Base-by-base conservation (phyloP, 2,888 invertebrate species). In the Suillia variegata region DNA sequence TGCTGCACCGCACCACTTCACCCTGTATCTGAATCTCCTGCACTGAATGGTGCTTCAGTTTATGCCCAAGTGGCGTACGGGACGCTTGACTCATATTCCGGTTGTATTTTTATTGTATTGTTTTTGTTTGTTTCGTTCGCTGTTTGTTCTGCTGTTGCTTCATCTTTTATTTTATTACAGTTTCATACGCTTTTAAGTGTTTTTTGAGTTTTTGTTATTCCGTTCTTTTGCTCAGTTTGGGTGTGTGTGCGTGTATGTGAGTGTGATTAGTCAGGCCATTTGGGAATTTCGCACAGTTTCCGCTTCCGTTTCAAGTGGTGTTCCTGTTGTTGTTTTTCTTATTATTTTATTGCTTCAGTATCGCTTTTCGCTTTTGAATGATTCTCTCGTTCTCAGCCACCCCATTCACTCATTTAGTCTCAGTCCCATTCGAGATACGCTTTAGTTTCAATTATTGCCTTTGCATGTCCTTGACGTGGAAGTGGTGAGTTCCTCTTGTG, bases 231-330 rank as follows among this genome's bases (percentile, higher is more conserved):
- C 24, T 45, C 21, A 1, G 8, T 15, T 52, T 24, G 20, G 26
- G n/a, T 47, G 17, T 34, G 20, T n/a, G 5, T 24, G n/a, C 26
- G 38, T 15, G 24, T 53, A 48, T 54, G 5, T 47, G n/a, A n/a
- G 18, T 58, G 59, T 61, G 61, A 64, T 63, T 59, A 62, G 60
- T 62, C 62, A 64, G 59, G 59, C 59, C 62, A 60, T 62, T 66
- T 67, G 64, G 54, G 63, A 63, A 67, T 67, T 66, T 69, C 63
- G 65, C 64, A 64, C 67, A 69, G 71, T 73, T 76, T 76, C 75
- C 76, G 74, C 62, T 76, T 76, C 75, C 73, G 71, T 63, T 65
- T 66, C 62, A 59, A 67, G 56, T 66, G 64, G 54, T 57, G 54
- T 64, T 58, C n/a, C 60, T 62, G 55, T 58, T 64, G 54, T 58